Evolutionary conservation across 2,888 invertebrate species (phyloP), one percentile per base, ranked within the genome.

Genomic region (Melanophora roralis): DNA sequence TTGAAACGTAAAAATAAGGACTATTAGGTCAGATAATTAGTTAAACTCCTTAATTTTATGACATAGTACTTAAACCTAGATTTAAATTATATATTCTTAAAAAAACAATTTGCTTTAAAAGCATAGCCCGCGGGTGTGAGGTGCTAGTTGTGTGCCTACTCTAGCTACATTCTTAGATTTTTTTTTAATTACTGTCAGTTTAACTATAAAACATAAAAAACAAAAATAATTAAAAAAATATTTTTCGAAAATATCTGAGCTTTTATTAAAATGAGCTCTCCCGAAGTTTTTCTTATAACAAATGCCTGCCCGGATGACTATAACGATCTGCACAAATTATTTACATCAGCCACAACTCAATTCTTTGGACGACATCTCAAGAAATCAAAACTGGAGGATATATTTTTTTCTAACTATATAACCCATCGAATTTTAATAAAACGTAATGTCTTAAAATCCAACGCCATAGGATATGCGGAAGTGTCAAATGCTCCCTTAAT

Each of bases 391-490:
- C n/a, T 72, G 1, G 43, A 55, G 0, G 45, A 43, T 7, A 16
- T 36, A 9, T 83, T 86, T 9, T 86, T 88, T 40, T 49, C 69
- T 0, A 27, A 16, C 9, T 86, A 86, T 68, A 81, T 85, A 49
- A 84, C 85, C 0, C 82, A 86, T 81, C 84, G 86, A 1, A 32
- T 87, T 5, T 11, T 86, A n/a, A 85, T 84, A 1, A 57, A 74
- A 2, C 38, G 55, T 11, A 71, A 21, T 16, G 21, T 45, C 1
- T 14, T 23, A n/a, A 78, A 76, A 51, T 57, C 47, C 1, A 14
- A 51, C 0, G 57, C 83, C 2, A 62, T 85, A 0, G 88, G 84
- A 16, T 89, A 87, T 81, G 89, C 86, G 0, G 87, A 88, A 49
- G 81, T 89, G 11, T 82, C 82, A 0, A 85, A 84, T 16, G 83